phyloP scores from a whole-genome alignment of 2,797 vertebrate genomes.

The Strix occidentalis region DNA sequence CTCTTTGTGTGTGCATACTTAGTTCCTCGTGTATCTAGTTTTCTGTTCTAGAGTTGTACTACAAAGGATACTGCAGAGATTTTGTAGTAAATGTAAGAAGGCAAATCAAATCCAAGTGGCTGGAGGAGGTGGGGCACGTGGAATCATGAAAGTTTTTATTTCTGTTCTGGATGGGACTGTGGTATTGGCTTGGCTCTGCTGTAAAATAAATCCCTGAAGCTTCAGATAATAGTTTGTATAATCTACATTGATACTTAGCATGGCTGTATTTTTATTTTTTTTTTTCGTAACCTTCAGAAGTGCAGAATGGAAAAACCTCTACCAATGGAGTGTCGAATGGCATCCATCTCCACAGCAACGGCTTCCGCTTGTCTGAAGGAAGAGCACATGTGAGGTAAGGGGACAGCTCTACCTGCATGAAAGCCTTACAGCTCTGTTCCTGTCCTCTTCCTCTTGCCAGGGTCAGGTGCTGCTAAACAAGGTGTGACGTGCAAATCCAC shows the following conservation, averaged over 20 bases:
- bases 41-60: neutral
- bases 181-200: neutral
- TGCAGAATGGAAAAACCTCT: slow-evolving; percentile 92
- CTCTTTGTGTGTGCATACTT: neutral
- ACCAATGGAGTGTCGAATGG: slow-evolving; percentile 91
- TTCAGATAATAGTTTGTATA: neutral
- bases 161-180: neutral
- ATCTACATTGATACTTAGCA: fast-evolving
- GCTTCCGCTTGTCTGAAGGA: slow-evolving; percentile 82
- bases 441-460: neutral
- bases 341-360: slow-evolving; percentile 88
- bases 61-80: neutral
- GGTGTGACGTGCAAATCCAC: neutral
- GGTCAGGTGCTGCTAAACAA: neutral
- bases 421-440: fast-evolving
- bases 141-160: neutral
- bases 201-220: neutral
- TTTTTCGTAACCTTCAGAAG: slow-evolving; percentile 75
- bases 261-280: fast-evolving
- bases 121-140: neutral
- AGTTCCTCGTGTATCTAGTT: neutral
- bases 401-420: neutral
- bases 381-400: slow-evolving; percentile 81
- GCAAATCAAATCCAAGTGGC: neutral
- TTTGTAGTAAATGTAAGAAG: neutral